A percentile compares a stretch with the other conserved stretches of the same genome.
These are phyloP conservation scores for Fratercula arctica DNA, from an alignment of 2,797 vertebrate species.

Conservation along the genomic window DNA sequence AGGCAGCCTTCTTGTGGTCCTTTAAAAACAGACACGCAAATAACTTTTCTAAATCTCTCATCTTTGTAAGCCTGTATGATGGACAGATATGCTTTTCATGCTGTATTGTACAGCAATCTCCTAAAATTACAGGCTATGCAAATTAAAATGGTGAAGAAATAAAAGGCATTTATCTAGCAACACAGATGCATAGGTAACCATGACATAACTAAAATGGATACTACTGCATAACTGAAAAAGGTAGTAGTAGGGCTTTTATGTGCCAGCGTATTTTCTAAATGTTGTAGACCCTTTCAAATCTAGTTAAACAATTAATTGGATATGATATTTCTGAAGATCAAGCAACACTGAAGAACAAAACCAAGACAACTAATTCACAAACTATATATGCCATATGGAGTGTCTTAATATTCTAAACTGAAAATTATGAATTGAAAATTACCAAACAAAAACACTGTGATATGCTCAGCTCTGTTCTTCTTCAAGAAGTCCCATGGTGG, in stretches of 20 bases:
- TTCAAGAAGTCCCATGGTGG: constrained; percentile 91
- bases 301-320: not conserved
- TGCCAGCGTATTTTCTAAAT: not conserved
- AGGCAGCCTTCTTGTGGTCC: constrained; percentile 89
- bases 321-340: not conserved
- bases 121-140: not conserved
- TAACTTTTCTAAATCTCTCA: not conserved
- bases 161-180: not conserved
- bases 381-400: not conserved
- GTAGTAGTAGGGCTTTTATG: not conserved
- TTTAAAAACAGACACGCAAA: constrained; percentile 56
- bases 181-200: not conserved
- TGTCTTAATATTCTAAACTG: not conserved
- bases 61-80: not conserved
- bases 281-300: not conserved
- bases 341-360: not conserved
- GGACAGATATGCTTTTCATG: not conserved
- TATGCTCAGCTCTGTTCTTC: constrained; percentile 83
- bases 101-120: not conserved
- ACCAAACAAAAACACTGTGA: constrained; percentile 82
- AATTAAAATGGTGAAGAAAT: not conserved
- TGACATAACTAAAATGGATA: not conserved
- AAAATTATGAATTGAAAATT: not conserved
- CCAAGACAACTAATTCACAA: not conserved
- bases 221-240: not conserved